A percentile compares a stretch with the other conserved stretches of the same genome.
Evolutionary conservation across 2,888 invertebrate species (phyloP).

Genomic region (Diogma glabrata): DNA sequence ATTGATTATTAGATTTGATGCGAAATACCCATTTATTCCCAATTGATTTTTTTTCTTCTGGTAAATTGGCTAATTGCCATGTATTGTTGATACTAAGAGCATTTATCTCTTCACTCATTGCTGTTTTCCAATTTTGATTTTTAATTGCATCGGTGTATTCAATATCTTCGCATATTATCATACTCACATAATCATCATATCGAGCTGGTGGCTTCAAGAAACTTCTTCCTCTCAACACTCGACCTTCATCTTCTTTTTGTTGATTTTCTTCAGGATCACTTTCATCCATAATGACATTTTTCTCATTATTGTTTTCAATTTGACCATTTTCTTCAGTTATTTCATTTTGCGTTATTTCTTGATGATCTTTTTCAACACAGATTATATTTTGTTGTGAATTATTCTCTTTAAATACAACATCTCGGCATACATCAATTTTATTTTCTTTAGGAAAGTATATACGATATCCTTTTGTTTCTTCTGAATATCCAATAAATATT

Average conservation of each 20-base stretch:
- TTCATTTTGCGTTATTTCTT: no score
- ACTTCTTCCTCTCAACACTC: no score
- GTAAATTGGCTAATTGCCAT: not conserved
- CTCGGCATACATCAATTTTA: not conserved
- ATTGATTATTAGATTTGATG: slow-evolving; percentile 1
- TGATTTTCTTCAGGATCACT: no score
- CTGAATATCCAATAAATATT: slow-evolving; percentile 1
- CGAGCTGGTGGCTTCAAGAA: no score
- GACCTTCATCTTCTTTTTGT: no score
- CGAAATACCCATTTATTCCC: not conserved
- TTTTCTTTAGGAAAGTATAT: not conserved
- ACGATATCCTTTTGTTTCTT: not conserved
- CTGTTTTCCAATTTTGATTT: not conserved
- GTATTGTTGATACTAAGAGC: not conserved
- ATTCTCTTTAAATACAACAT: not conserved
- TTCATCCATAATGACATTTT: no score
- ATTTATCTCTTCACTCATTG: not conserved
- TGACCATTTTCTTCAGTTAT: no score
- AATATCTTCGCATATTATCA: no score
- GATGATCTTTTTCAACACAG: not conserved
- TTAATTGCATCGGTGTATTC: not conserved
- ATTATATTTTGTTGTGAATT: not conserved
- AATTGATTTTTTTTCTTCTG: not conserved
- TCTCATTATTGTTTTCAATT: no score
- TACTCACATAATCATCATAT: no score